Evolutionary conservation across 2,888 invertebrate species (phyloP).

Genomic region (Conomelus anceps): DNA sequence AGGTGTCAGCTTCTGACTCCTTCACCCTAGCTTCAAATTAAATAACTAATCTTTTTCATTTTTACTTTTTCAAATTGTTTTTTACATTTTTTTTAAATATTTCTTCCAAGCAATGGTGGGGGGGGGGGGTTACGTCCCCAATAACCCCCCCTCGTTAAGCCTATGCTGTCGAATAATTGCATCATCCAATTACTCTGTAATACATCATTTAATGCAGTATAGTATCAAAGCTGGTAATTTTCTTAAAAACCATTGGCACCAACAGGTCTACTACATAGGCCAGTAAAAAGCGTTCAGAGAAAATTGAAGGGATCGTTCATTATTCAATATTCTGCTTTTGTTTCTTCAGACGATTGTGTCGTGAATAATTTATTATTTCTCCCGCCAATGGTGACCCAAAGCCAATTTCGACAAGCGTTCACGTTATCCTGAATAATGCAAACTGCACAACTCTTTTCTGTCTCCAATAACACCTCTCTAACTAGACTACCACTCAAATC

Average conservation of each 20-base stretch:
- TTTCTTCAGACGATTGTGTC: not conserved
- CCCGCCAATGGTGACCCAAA: not conserved
- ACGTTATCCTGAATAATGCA: not conserved
- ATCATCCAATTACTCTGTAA: not conserved
- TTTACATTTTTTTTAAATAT: no score
- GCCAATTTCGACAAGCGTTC: not conserved
- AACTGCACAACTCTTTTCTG: not conserved
- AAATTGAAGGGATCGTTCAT: not conserved
- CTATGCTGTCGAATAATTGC: no score
- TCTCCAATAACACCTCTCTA: not conserved
- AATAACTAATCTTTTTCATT: no score
- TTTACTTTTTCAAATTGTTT: no score
- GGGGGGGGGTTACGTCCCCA: no score
- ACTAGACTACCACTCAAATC: not conserved
- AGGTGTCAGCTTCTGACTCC: no score
- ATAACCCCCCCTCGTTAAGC: no score
- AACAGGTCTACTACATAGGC: not conserved
- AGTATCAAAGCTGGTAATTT: not conserved
- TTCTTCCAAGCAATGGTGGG: no score
- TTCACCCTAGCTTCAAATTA: no score
- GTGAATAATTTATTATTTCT: not conserved
- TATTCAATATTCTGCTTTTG: not conserved
- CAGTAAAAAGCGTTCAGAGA: not conserved
- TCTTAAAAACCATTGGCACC: not conserved
- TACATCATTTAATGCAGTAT: not conserved